Evolutionary conservation across 2,797 vertebrate genomes (phyloP).

Genomic region (Hippopotamyrus pictus): DNA sequence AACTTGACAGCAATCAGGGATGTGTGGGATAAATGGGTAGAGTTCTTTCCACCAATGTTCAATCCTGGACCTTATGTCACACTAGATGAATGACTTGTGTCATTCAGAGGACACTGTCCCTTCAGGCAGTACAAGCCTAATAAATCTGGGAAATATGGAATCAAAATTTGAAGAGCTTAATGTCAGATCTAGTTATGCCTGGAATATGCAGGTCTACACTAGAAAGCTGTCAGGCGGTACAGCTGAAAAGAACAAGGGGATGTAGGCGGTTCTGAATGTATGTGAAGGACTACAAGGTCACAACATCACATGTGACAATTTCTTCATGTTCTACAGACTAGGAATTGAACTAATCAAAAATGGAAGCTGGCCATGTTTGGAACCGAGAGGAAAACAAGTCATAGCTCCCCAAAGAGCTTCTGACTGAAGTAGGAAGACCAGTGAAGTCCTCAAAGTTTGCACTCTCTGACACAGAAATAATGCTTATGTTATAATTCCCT

Average conservation of each 20-base stretch:
- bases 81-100: neutral
- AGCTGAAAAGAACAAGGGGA: neutral
- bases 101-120: neutral
- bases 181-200: neutral
- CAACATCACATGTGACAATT: neutral
- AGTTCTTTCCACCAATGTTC: neutral
- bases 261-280: neutral
- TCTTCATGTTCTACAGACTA: neutral
- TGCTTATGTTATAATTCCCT: neutral
- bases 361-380: slow-evolving; percentile 9
- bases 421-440: neutral
- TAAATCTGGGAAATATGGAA: neutral
- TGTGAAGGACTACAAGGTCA: neutral
- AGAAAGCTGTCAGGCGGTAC: neutral
- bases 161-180: slow-evolving; percentile 6
- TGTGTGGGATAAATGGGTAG: neutral
- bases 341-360: neutral
- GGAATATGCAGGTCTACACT: slow-evolving; percentile 9
- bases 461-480: neutral
- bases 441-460: neutral
- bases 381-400: slow-evolving; percentile 1
- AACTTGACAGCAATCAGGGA: neutral
- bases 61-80: neutral
- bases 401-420: slow-evolving; percentile 2
- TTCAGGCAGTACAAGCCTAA: neutral